These are phyloP conservation scores for Macroteleia sp. DNA, from an alignment of 2,888 invertebrate species.

Conservation along the genomic window DNA sequence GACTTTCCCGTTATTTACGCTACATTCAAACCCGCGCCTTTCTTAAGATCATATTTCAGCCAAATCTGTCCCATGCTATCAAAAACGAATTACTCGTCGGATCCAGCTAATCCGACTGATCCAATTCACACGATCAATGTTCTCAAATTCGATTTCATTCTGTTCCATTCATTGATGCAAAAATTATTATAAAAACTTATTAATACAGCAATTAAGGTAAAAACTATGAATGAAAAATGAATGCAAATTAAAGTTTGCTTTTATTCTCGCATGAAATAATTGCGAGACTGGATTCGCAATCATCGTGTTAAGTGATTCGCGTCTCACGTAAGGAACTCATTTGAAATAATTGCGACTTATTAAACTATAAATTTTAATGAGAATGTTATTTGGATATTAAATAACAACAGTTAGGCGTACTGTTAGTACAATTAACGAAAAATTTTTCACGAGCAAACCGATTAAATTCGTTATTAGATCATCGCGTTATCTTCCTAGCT, in stretches of 20 bases:
- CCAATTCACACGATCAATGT: no score
- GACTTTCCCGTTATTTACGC: constrained; percentile 63
- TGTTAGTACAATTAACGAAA: constrained; percentile 33
- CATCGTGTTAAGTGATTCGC: constrained; percentile 2
- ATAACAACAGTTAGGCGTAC: constrained; percentile 41
- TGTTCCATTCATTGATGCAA: no score
- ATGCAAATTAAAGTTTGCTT: neutral
- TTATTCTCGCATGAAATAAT: neutral
- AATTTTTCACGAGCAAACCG: constrained; percentile 11
- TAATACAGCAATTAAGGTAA: no score
- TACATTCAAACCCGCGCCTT: constrained; percentile 61
- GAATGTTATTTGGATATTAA: constrained; percentile 25
- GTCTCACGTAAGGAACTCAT: constrained; percentile 2
- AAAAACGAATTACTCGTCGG: constrained; percentile 8
- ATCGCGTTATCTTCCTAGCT: constrained; percentile 7
- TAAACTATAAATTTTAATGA: constrained; percentile 33
- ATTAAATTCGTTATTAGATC: constrained; percentile 20
- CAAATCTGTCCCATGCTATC: constrained; percentile 35
- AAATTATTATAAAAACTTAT: no score
- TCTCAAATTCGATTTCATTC: no score
- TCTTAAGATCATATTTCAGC: constrained; percentile 43
- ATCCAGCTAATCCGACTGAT: no score
- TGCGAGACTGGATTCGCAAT: neutral
- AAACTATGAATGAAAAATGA: no score
- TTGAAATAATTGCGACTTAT: constrained; percentile 21